Conservation (phyloP, 2,888 invertebrate genomes). For the Bedellia somnulentella region DNA sequence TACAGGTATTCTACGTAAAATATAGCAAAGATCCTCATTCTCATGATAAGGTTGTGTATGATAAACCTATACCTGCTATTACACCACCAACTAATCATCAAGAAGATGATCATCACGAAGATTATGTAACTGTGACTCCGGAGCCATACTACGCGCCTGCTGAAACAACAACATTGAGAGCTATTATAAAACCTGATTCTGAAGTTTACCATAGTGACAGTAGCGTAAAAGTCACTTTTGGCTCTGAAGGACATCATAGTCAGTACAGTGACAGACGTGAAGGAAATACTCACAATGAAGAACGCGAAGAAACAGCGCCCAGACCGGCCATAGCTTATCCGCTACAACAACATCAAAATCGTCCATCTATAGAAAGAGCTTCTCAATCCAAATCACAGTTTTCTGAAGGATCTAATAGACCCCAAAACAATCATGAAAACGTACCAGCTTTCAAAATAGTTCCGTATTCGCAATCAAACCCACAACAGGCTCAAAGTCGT, state of each 20-base stretch:
- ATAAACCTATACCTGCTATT: conserved; percentile 78
- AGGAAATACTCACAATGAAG: conserved; percentile 27
- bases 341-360: conserved; percentile 23
- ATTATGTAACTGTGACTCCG: conserved; percentile 58
- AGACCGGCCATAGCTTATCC: conserved; percentile 63
- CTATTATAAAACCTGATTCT: conserved; percentile 85
- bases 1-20: conserved; percentile 89
- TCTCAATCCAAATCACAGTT: conserved; percentile 16
- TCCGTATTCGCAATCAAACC: not conserved
- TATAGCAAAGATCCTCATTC: conserved; percentile 82
- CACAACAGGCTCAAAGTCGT: conserved; percentile 39
- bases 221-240: conserved; percentile 82
- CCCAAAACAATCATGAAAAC: conserved; percentile 15
- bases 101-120: conserved; percentile 54
- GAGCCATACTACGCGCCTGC: conserved; percentile 54
- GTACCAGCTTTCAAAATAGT: conserved; percentile 25
- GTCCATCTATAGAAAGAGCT: conserved; percentile 28
- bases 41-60: conserved; percentile 74
- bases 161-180: conserved; percentile 77
- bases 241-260: conserved; percentile 55
- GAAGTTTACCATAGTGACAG: conserved; percentile 80
- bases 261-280: conserved; percentile 39
- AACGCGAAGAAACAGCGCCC: conserved; percentile 66
- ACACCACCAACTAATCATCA: conserved; percentile 70
- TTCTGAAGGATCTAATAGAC: conserved; percentile 17